Base-by-base conservation (phyloP, 2,888 invertebrate genomes). In the Coelopa pilipes region DNA sequence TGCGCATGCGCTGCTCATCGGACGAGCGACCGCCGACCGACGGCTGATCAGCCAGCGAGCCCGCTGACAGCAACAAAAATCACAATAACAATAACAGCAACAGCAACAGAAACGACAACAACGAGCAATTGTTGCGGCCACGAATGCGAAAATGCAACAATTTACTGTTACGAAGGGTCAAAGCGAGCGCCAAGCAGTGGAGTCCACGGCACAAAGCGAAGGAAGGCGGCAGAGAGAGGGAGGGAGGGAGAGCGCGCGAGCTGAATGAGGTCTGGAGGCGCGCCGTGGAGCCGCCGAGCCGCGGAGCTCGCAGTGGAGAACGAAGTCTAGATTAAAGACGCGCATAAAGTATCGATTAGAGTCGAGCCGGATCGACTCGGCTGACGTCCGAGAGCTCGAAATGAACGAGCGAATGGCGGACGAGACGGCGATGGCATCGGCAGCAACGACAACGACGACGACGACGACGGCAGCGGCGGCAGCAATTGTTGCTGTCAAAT, bases 91-190 rank as follows among this genome's bases (percentile, higher is more conserved):
- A 55, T 2, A 57, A 19, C 57, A 15, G 10, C 5, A 15, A 53
- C 53, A 53, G 10, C 10, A 13, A 53, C 53, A 13, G 10, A 3
- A 53, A 9, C 3, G 13, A 24, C 60, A 50, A 49, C 49, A 49
- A 19, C 19, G 24, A 50, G n/a, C 24, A 19, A 24, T 66, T 66
- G 66, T 66, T 66, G 50, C 50, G 46, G 45, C 66, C 50, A 66
- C 65, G 47, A 65, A 34, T 34, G 34, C 34, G 7, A 47, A 46
- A 65, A 65, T 65, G 65, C 65, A 65, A 17, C 50, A 66, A 66
- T 66, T 66, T 66, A 66, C 66, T 50, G 66, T 66, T 50, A 66
- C 66, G 24, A 50, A 49, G 66, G 24, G 50, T 50, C 21, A 66
- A 24, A 5, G 66, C 63, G 45, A 19, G 19, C 10, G 19, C 17